Evolutionary conservation across 2,888 invertebrate species (phyloP).

Genomic region (Ceraclea dissimilis): DNA sequence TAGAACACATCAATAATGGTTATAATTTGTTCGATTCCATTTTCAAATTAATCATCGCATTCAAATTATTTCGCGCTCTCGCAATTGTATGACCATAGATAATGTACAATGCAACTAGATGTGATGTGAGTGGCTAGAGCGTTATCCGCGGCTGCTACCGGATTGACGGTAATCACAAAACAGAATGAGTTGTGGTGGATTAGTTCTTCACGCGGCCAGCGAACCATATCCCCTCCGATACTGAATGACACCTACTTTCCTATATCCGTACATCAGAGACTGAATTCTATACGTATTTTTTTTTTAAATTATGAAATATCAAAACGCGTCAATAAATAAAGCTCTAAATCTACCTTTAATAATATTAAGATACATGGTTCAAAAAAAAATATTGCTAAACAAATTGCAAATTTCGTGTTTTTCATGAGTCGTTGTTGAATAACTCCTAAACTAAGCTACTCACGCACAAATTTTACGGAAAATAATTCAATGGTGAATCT

Average conservation of each 20-base stretch:
- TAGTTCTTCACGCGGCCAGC: slow-evolving; percentile 6
- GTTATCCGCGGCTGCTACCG: slow-evolving; percentile 9
- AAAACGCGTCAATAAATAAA: too few relatives aligned
- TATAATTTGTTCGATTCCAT: neutral
- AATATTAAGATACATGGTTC: too few relatives aligned
- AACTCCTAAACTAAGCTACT: too few relatives aligned
- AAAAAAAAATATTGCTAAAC: too few relatives aligned
- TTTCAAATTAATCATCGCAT: neutral
- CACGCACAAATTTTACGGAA: too few relatives aligned
- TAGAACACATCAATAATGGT: too few relatives aligned
- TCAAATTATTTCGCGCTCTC: neutral
- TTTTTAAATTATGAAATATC: too few relatives aligned
- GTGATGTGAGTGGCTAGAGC: neutral
- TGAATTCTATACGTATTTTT: too few relatives aligned
- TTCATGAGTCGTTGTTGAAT: too few relatives aligned
- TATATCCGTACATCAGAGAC: neutral
- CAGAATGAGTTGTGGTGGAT: slow-evolving; percentile 2
- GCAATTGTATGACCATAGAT: neutral
- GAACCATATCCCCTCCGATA: slow-evolving; percentile 9
- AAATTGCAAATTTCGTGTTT: too few relatives aligned
- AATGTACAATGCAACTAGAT: neutral
- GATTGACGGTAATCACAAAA: slow-evolving; percentile 1
- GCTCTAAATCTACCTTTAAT: too few relatives aligned
- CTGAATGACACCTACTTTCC: neutral
- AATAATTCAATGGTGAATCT: too few relatives aligned